phyloP scores from a whole-genome alignment of 2,797 vertebrate genomes.

The Caiman crocodilus region DNA sequence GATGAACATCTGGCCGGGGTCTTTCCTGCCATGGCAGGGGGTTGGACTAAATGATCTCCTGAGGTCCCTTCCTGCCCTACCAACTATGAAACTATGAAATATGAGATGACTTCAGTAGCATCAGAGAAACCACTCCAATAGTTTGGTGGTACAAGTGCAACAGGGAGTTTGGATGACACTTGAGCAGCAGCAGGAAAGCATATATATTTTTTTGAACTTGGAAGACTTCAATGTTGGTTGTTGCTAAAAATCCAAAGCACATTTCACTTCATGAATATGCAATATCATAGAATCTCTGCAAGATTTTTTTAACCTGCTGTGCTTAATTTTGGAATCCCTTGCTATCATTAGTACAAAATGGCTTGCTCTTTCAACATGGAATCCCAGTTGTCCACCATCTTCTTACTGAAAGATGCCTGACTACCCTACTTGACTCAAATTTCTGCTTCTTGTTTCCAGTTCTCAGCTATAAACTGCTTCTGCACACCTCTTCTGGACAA shows the following conservation, averaged over 20 bases:
- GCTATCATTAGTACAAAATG: constrained; percentile 49
- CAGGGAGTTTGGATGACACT: constrained; percentile 8
- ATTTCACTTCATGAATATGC: constrained; percentile 47
- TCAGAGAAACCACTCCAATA: neutral
- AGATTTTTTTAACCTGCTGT: constrained; percentile 56
- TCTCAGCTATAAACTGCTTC: constrained; percentile 3
- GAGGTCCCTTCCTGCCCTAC: too few species aligned
- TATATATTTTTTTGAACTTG: constrained; percentile 18
- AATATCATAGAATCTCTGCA: neutral
- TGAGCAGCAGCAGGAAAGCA: neutral
- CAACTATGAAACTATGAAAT: too few species aligned
- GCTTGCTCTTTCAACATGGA: neutral
- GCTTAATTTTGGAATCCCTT: constrained; percentile 41
- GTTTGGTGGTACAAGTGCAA: constrained; percentile 7
- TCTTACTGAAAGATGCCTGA: neutral
- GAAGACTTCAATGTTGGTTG: constrained; percentile 29
- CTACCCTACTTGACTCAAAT: neutral
- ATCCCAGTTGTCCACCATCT: neutral
- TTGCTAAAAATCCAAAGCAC: neutral
- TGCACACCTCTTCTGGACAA: neutral
- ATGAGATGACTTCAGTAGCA: neutral
- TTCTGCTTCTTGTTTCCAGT: neutral
- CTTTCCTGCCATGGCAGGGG: too few species aligned
- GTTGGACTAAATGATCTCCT: too few species aligned
- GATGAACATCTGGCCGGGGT: too few species aligned